Conservation (phyloP, 2,113 vertebrate genomes). For the Cebus imitator region DNA sequence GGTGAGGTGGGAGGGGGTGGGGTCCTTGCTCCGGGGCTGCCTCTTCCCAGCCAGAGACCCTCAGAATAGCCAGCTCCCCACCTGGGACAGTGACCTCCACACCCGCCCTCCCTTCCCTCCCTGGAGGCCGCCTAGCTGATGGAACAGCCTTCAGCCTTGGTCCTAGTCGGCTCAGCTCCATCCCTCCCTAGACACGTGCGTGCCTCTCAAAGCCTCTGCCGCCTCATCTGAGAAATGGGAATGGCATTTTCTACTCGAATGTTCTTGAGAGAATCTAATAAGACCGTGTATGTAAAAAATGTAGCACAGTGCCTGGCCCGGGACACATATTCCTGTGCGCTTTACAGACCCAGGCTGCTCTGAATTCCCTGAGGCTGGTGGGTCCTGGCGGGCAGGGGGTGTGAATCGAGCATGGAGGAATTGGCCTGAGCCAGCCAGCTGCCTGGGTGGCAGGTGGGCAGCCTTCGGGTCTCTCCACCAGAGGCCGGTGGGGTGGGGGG, state of each 20-base stretch:
- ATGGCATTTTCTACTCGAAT: neutral
- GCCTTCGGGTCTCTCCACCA: neutral
- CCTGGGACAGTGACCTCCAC: fast-evolving
- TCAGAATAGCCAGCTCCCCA: neutral
- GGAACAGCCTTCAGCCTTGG: neutral
- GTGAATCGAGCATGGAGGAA: no score
- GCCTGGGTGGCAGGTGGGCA: neutral
- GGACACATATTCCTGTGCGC: fast-evolving
- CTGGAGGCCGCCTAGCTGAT: fast-evolving
- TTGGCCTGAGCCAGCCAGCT: neutral
- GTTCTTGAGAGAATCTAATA: neutral
- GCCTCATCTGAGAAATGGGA: neutral
- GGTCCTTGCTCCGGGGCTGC: neutral
- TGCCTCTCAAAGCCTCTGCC: neutral
- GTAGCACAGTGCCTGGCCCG: neutral
- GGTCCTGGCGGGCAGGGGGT: no score
- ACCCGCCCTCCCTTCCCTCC: fast-evolving
- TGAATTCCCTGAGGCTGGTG: fast-evolving
- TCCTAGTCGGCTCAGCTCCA: neutral
- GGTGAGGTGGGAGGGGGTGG: neutral
- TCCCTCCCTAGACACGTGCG: neutral
- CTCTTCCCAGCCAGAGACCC: neutral
- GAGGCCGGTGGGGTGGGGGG: no score
- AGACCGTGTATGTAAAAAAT: neutral
- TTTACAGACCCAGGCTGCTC: neutral